Conservation (phyloP, 2,113 vertebrate genomes). For the Beaufortia kweichowensis region DNA sequence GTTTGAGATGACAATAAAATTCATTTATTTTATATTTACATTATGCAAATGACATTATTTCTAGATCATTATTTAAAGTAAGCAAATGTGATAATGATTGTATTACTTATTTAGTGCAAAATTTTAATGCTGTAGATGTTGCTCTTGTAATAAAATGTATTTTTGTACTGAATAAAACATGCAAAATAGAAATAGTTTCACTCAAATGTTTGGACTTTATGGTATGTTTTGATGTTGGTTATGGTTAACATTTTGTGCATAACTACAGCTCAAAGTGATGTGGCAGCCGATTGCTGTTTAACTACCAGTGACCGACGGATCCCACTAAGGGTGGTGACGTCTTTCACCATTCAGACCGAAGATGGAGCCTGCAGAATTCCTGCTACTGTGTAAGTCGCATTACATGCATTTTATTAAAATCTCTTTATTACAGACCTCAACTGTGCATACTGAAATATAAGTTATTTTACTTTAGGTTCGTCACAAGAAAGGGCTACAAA, state of each 20-base stretch:
- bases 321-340: constrained; percentile 36
- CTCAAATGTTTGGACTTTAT: neutral
- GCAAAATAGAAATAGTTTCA: neutral
- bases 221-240: neutral
- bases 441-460: neutral
- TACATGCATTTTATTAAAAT: constrained; percentile 4
- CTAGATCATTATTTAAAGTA: too few relatives aligned
- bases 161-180: neutral
- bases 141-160: neutral
- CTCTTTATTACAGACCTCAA: too few relatives aligned
- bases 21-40: too few relatives aligned
- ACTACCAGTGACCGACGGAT: constrained; percentile 30
- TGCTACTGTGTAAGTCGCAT: constrained; percentile 56
- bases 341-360: constrained; percentile 45
- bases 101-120: too few relatives aligned
- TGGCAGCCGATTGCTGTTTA: constrained; percentile 58
- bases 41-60: too few relatives aligned
- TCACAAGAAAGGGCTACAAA: constrained; percentile 44
- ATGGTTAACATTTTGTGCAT: neutral
- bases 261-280: constrained; percentile 45
- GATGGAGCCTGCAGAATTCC: constrained; percentile 45
- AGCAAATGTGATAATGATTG: too few relatives aligned
- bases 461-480: constrained; percentile 46
- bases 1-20: too few relatives aligned
- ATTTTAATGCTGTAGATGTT: neutral